These are phyloP conservation scores for Holcopasites calliopsidis DNA, from an alignment of 1,140 invertebrate species.

Conservation along the genomic window DNA sequence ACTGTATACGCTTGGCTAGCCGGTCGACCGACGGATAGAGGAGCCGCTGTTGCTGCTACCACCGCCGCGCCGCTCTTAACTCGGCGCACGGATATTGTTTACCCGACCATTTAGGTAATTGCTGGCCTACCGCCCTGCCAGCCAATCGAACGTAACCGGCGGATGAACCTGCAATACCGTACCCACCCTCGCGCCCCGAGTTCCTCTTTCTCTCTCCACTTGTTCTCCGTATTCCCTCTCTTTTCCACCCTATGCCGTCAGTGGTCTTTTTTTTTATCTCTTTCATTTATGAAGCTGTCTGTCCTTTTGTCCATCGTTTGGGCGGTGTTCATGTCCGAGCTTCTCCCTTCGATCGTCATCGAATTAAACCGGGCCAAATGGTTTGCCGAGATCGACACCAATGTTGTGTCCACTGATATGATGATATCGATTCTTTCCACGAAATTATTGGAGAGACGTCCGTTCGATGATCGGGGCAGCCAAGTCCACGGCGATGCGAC, in stretches of 20 bases:
- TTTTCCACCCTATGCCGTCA: background rate
- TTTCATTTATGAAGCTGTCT: background rate
- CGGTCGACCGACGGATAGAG: conserved; percentile 28
- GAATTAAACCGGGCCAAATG: conserved; percentile 55
- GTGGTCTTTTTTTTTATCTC: background rate
- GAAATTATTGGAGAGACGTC: conserved; percentile 49
- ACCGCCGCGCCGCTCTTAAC: conserved; percentile 73
- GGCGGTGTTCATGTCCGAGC: background rate
- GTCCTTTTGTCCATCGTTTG: background rate
- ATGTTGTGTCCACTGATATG: conserved; percentile 28
- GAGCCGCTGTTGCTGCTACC: conserved; percentile 21
- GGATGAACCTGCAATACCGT: conserved; percentile 72
- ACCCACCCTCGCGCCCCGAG: conserved; percentile 14
- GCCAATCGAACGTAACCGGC: conserved; percentile 74
- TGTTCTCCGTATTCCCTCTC: background rate
- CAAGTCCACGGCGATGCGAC: background rate
- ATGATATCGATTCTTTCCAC: conserved; percentile 59
- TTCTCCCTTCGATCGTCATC: conserved; percentile 50
- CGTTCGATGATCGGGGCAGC: background rate
- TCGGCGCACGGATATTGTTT: conserved; percentile 78
- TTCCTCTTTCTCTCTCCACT: background rate
- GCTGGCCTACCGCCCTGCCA: conserved; percentile 75
- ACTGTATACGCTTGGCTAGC: conserved; percentile 21
- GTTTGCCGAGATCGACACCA: conserved; percentile 44
- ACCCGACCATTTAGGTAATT: conserved; percentile 80